Conservation (phyloP, 2,113 vertebrate genomes). For the Synchiropus splendidus region DNA sequence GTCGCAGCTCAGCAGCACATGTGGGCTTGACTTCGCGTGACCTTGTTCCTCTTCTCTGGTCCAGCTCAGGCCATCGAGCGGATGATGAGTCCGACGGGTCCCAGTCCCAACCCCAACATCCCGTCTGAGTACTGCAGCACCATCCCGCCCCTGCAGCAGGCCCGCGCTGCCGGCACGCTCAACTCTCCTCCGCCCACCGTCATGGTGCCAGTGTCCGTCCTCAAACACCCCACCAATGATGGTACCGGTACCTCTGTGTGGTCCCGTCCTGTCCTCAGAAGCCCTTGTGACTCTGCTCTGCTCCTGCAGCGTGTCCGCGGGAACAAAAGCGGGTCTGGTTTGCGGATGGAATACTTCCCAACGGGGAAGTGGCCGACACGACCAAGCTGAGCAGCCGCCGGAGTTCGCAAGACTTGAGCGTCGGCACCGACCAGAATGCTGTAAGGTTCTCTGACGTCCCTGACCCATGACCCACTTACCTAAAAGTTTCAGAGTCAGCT, state of each 20-base stretch:
- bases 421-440: constrained; percentile 26
- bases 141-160: constrained; percentile 72
- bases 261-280: background rate
- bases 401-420: constrained; percentile 66
- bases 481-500: constrained; percentile 22
- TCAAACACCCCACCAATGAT: constrained; percentile 78
- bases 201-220: constrained; percentile 75
- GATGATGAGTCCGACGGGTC: constrained; percentile 90
- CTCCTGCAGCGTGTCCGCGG: constrained; percentile 66
- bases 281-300: background rate
- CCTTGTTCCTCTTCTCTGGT: too few relatives aligned
- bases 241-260: constrained; percentile 53
- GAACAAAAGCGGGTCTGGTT: constrained; percentile 93
- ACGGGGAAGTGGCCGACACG: constrained; percentile 87
- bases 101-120: constrained; percentile 70
- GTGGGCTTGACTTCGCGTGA: too few relatives aligned
- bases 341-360: constrained; percentile 89
- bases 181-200: constrained; percentile 75
- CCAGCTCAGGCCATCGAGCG: constrained; percentile 88
- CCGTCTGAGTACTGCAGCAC: constrained; percentile 73
- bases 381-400: constrained; percentile 67
- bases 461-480: background rate
- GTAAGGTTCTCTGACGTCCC: constrained; percentile 38
- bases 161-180: constrained; percentile 61
- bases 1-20: too few relatives aligned